These are phyloP conservation scores for Camponotus pennsylvanicus DNA, from an alignment of 1,140 invertebrate genomes.

Conservation along the genomic window DNA sequence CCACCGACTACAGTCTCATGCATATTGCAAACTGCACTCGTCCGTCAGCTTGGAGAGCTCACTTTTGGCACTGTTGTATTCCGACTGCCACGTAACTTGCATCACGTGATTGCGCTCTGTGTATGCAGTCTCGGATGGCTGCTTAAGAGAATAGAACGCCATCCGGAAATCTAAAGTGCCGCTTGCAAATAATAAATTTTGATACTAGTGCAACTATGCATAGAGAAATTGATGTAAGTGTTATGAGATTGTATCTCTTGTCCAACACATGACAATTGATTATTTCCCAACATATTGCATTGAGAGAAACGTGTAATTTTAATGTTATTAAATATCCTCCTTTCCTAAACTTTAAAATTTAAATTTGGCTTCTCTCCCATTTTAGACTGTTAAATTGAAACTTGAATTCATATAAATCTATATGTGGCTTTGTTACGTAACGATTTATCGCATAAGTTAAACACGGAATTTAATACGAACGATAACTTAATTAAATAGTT, in stretches of 20 bases:
- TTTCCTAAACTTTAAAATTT: too few relatives aligned
- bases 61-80: constrained; percentile 60
- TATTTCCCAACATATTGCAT: neutral
- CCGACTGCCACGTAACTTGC: constrained; percentile 40
- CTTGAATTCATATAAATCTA: too few relatives aligned
- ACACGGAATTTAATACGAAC: too few relatives aligned
- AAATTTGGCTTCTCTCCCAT: too few relatives aligned
- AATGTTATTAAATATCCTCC: neutral
- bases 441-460: too few relatives aligned
- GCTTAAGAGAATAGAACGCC: constrained; percentile 32
- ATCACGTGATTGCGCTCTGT: constrained; percentile 49
- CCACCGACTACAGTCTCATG: constrained; percentile 47
- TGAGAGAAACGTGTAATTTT: neutral
- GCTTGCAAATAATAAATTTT: neutral
- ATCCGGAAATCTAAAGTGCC: neutral
- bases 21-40: constrained; percentile 54
- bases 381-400: too few relatives aligned
- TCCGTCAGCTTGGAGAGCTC: constrained; percentile 45
- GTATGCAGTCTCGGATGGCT: neutral
- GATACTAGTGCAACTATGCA: neutral
- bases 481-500: neutral
- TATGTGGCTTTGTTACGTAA: too few relatives aligned
- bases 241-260: neutral
- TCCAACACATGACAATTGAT: neutral
- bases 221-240: neutral